A percentile compares a stretch with the other conserved stretches of the same genome.
Conservation (phyloP, 2,888 invertebrate genomes). For the Trissolcus brochymenae region DNA sequence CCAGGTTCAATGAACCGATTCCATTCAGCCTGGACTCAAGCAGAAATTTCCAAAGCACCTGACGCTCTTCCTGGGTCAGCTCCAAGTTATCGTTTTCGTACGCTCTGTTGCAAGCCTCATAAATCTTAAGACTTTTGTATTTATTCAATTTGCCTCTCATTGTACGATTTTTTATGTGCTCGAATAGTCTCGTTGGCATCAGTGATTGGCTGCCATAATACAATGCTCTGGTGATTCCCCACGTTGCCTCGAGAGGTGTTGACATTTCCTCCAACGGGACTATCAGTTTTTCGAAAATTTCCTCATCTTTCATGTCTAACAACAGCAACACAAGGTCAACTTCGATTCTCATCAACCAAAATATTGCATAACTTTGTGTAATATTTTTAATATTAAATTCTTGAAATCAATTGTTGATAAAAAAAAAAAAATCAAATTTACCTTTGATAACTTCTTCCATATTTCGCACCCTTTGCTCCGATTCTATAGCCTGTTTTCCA, state of each 20-base stretch:
- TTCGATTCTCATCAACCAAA: no score
- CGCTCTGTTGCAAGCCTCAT: slow-evolving; percentile 82
- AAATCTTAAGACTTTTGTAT: slow-evolving; percentile 84
- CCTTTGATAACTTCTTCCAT: slow-evolving; percentile 79
- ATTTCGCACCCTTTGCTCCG: slow-evolving; percentile 85
- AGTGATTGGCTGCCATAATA: slow-evolving; percentile 87
- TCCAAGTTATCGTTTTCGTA: slow-evolving; percentile 75
- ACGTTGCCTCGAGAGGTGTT: slow-evolving; percentile 87
- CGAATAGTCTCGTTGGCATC: slow-evolving; percentile 87
- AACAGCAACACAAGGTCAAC: no score
- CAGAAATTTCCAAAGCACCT: slow-evolving; percentile 86
- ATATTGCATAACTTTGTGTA: no score
- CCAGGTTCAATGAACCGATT: slow-evolving; percentile 67
- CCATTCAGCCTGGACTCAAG: slow-evolving; percentile 82
- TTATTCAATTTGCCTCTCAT: slow-evolving; percentile 85
- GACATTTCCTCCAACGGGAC: slow-evolving; percentile 85
- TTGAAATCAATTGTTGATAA: no score
- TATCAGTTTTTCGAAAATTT: slow-evolving; percentile 84
- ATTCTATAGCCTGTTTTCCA: slow-evolving; percentile 88
- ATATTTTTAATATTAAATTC: no score
- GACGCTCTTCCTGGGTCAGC: slow-evolving; percentile 80
- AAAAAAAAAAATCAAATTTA: not conserved
- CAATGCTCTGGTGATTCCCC: slow-evolving; percentile 91
- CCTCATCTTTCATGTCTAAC: slow-evolving; percentile 68
- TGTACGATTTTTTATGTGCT: slow-evolving; percentile 88